Base-by-base conservation (phyloP, 2,888 invertebrate species). In the Pantelozetes paolii region DNA sequence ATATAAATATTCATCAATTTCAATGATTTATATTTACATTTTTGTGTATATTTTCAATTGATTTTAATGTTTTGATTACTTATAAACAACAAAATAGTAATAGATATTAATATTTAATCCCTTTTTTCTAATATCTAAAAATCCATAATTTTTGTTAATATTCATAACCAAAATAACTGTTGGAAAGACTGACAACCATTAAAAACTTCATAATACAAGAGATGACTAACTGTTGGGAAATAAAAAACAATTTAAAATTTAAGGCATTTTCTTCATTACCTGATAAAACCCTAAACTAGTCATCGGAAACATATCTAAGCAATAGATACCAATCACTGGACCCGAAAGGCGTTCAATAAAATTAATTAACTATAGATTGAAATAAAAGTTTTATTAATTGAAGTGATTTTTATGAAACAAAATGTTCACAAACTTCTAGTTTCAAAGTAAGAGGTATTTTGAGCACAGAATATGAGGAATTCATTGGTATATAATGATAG, bases 331-430 rank as follows among this genome's bases (percentile, higher is more conserved):
- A 28, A 57, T 57, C 5, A 28, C 23, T 11, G 57, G 57, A 57
- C 57, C 57, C 3, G 57, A 57, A 57, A 57, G 57, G 8, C 57
- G 26, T 26, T 57, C 57, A 57, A 57, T 57, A 5, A 57, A 57
- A 6, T n/a, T 57, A 11, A 6, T 2, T 57, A 57, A n/a, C 57
- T 57, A 26, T 57, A 6, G 23, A 23, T 26, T 57, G 11, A 57
- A 57, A 57, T 23, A 20, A 20, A 50, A 50, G n/a, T 50, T 20
- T 57, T 5, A 48, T n/a, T 48, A 48, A 48, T 48, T n/a, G n/a
- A n/a, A n/a, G n/a, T n/a, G n/a, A n/a, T 48, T n/a, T 15, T 48
- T 48, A 48, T 48, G 15, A 48, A 48, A 48, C 6, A 57, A 6
- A 23, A 3, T 2, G 18, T 2, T 6, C 2, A 57, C 13, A 57